Evolutionary conservation across 2,888 invertebrate species (phyloP), one percentile per base, ranked within the genome.

Genomic region (Chaetoderma sp.): DNA sequence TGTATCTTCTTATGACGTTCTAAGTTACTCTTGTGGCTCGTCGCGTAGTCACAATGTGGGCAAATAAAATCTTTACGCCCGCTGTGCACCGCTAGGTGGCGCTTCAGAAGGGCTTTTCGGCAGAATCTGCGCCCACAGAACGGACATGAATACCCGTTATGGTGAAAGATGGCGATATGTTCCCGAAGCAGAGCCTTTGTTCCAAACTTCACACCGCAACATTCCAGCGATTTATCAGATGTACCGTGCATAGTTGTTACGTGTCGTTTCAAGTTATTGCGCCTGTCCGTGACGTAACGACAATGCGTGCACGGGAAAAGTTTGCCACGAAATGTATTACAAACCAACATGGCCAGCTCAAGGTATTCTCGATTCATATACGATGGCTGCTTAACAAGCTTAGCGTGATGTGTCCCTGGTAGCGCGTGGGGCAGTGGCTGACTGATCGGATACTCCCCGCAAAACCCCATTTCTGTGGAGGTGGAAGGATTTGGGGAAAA

Each of bases 11-110:
- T 84, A 73, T 88, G 88, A 0, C 88, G 74, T 58, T 87, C 86
- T 33, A 88, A 73, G 71, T 88, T 88, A 63, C 86, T 86, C 70
- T 88, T 88, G 75, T 88, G 88, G 59, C 87, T 87, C 2, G 87
- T 87, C n/a, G 86, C 86, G 72, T 88, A 88, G 58, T 83, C 82
- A 70, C 88, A 88, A 39, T 78, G 73, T 3, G 80, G 76, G 65
- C 88, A 88, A 2, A 81, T 78, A 78, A 83, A 87, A 58, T 88
- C 87, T 71, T 87, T 87, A 69, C 83, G 82, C 0, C 88, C 88
- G 58, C 87, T 87, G 77, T 88, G 88, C 2, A 88, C 88, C 27
- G 86, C 83, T 63, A 86, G 76, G 71, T 88, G 88, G 39, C 88
- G 81, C 68, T 86, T 85, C 18, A 88, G 78, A 33, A 88, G 81